phyloP scores from a whole-genome alignment of 2,888 invertebrate species.

The Phengaris arion region DNA sequence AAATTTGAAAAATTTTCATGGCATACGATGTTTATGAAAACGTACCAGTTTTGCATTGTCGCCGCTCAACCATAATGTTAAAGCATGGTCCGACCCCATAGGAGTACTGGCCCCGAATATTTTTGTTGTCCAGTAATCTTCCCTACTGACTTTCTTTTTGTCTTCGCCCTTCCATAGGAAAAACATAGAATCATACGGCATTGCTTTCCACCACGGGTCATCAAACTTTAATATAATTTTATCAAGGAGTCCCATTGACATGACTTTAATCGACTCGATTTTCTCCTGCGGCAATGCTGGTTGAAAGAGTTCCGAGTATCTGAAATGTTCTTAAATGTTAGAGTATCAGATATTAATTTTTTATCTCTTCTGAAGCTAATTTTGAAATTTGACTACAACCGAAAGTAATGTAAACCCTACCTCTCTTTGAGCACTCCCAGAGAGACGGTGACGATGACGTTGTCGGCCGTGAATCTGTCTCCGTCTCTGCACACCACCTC shows the following conservation, averaged over 20 bases:
- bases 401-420: constrained; percentile 45
- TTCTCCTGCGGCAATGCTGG: constrained; percentile 79
- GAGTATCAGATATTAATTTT: neutral
- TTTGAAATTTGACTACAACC: neutral
- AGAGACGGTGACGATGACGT: constrained; percentile 84
- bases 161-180: constrained; percentile 49
- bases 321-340: constrained; percentile 46
- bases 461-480: constrained; percentile 74
- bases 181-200: constrained; percentile 47
- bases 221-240: constrained; percentile 85
- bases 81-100: constrained; percentile 43
- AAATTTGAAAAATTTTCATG: neutral
- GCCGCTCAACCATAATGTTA: constrained; percentile 54
- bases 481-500: constrained; percentile 75
- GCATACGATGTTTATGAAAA: constrained; percentile 16
- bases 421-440: constrained; percentile 84
- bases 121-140: constrained; percentile 48
- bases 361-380: neutral
- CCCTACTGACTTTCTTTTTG: constrained; percentile 36
- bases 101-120: constrained; percentile 45
- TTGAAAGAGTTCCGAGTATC: constrained; percentile 72
- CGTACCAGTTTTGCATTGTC: constrained; percentile 51
- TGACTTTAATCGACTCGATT: constrained; percentile 73
- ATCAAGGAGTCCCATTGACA: constrained; percentile 83
- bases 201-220: constrained; percentile 80